phyloP scores from a whole-genome alignment of 2,797 vertebrate species.

The Echeneis naucrates region DNA sequence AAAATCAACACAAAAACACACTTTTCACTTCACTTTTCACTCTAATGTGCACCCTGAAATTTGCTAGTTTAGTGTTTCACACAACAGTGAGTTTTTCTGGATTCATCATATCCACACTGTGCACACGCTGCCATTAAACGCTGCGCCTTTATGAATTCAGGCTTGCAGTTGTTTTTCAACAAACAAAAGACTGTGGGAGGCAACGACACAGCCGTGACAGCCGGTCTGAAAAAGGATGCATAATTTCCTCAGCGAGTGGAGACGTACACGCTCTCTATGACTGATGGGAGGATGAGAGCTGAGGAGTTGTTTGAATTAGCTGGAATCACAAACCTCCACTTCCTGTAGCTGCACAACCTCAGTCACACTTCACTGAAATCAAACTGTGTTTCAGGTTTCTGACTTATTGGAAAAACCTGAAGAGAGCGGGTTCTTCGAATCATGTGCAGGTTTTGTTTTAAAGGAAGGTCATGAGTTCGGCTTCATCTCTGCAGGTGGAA shows the following conservation, averaged over 20 bases:
- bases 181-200: constrained; percentile 38
- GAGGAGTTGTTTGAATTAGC: not conserved
- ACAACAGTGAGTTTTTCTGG: constrained; percentile 7
- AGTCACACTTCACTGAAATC: not conserved
- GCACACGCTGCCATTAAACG: constrained; percentile 20
- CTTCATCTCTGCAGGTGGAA: too few relatives aligned
- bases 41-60: constrained; percentile 2
- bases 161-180: constrained; percentile 16
- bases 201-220: constrained; percentile 20
- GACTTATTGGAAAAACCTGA: too few relatives aligned
- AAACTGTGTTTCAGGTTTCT: not conserved
- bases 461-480: too few relatives aligned
- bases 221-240: constrained; percentile 11
- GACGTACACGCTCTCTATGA: not conserved
- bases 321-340: not conserved
- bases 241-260: constrained; percentile 6
- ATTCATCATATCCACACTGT: constrained; percentile 13
- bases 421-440: too few relatives aligned
- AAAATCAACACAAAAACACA: not conserved
- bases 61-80: constrained; percentile 4
- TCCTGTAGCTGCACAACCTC: not conserved
- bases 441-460: too few relatives aligned
- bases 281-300: not conserved
- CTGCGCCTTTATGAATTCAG: constrained; percentile 25
- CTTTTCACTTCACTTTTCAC: too few relatives aligned